phyloP scores from a whole-genome alignment of 64 coral and sea anemone genomes.

The Montipora foliosa region DNA sequence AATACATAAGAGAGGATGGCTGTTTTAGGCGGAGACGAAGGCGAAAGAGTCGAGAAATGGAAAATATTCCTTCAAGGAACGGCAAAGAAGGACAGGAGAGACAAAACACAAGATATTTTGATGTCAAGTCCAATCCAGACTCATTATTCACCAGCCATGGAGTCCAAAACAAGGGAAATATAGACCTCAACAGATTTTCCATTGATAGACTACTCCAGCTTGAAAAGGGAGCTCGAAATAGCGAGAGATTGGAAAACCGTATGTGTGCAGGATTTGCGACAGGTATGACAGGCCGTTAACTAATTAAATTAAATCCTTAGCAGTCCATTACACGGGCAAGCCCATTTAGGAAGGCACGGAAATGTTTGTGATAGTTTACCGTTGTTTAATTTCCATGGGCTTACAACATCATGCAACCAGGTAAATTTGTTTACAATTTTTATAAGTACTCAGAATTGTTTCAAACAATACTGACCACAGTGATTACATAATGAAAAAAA shows the following conservation, averaged over 20 bases:
- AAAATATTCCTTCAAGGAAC: neutral
- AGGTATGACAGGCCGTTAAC: constrained; percentile 14
- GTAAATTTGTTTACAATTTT: no score
- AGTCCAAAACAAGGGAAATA: constrained; percentile 37
- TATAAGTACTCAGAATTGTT: no score
- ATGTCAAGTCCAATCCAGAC: constrained; percentile 4
- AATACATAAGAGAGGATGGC: constrained; percentile 88
- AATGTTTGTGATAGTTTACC: neutral
- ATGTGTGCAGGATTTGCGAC: neutral
- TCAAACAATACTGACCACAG: no score
- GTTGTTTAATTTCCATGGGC: neutral
- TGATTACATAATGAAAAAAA: no score
- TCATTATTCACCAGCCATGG: neutral
- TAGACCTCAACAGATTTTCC: constrained; percentile 46
- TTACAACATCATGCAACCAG: no score
- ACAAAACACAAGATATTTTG: neutral
- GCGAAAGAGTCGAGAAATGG: constrained; percentile 78
- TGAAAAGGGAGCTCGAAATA: constrained; percentile 1
- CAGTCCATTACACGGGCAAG: neutral
- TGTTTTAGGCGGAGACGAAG: constrained; percentile 86
- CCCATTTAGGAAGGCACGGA: neutral
- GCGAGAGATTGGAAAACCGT: constrained; percentile 6
- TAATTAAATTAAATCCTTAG: neutral
- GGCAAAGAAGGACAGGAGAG: neutral
- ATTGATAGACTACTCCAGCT: constrained; percentile 26